A percentile compares a stretch with the other conserved stretches of the same genome.
These are phyloP conservation scores for Zapus hudsonius DNA, from an alignment of 2,113 vertebrate species.

Conservation along the genomic window DNA sequence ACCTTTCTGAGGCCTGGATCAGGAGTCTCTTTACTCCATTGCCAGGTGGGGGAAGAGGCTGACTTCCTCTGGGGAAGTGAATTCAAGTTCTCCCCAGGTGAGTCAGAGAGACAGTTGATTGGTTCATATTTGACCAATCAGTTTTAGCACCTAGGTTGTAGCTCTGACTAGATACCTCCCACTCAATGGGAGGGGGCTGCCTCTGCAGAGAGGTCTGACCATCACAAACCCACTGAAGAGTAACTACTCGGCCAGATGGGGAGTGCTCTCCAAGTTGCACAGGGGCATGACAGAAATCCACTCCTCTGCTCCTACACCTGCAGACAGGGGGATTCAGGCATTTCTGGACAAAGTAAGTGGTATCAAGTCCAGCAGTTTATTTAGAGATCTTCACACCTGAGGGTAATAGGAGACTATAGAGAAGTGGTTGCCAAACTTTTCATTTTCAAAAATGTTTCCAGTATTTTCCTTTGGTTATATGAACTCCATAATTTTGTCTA, in stretches of 20 bases:
- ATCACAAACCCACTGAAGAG: rapidly evolving
- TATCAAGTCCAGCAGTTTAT: not conserved
- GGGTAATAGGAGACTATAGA: rapidly evolving
- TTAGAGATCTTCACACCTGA: not conserved
- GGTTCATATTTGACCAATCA: no score
- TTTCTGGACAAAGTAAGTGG: not conserved
- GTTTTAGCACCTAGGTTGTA: no score
- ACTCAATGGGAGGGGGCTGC: no score
- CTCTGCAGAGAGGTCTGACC: no score
- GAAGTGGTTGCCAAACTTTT: not conserved
- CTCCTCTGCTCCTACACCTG: not conserved
- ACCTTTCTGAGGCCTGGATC: no score
- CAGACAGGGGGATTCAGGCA: not conserved
- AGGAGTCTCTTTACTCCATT: no score
- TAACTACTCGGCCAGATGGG: not conserved
- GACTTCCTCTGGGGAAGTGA: no score
- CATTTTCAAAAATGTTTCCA: not conserved
- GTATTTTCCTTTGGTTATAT: not conserved
- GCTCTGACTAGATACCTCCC: no score
- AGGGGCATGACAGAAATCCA: not conserved
- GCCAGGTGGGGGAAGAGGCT: no score
- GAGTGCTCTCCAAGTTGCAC: not conserved
- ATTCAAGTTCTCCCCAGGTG: no score
- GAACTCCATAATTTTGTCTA: not conserved
- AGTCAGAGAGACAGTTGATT: no score